Conservation (phyloP, 2,797 vertebrate species). For the Choloepus didactylus region DNA sequence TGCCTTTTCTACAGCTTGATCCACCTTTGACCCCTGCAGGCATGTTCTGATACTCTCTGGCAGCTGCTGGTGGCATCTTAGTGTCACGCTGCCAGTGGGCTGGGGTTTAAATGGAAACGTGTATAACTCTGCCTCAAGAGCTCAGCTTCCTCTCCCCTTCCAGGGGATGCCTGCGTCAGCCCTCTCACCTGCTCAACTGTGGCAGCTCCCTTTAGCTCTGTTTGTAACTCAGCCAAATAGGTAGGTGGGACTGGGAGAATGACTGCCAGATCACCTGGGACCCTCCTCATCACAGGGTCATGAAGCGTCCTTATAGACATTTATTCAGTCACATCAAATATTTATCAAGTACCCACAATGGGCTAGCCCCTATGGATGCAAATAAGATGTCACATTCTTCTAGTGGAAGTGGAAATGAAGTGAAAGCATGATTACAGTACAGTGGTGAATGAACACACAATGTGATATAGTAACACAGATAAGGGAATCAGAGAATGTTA, state of each 20-base stretch:
- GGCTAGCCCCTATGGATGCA: background rate
- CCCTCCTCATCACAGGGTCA: background rate
- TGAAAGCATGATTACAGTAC: background rate
- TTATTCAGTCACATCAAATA: slow-evolving; percentile 44
- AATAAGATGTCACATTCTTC: background rate
- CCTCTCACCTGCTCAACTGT: background rate
- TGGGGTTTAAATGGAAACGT: background rate
- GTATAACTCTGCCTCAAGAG: background rate
- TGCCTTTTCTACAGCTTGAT: background rate
- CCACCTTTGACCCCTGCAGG: background rate
- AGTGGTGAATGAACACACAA: background rate
- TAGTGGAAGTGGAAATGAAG: background rate
- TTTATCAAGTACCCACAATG: slow-evolving; percentile 33
- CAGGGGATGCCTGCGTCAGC: background rate
- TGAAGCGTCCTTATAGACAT: slow-evolving; percentile 15
- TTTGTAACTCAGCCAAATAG: slow-evolving; percentile 8
- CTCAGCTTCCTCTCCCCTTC: background rate
- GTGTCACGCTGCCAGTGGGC: background rate
- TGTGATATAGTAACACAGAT: background rate
- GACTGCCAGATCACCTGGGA: background rate
- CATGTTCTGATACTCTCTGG: background rate
- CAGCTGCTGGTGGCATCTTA: background rate
- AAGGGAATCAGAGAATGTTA: background rate
- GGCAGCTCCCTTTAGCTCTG: background rate
- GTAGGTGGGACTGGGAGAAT: background rate